A percentile compares a stretch with the other conserved stretches of the same genome.
Conservation (phyloP, 2,113 vertebrate species). For the Peromyscus polionotus region DNA sequence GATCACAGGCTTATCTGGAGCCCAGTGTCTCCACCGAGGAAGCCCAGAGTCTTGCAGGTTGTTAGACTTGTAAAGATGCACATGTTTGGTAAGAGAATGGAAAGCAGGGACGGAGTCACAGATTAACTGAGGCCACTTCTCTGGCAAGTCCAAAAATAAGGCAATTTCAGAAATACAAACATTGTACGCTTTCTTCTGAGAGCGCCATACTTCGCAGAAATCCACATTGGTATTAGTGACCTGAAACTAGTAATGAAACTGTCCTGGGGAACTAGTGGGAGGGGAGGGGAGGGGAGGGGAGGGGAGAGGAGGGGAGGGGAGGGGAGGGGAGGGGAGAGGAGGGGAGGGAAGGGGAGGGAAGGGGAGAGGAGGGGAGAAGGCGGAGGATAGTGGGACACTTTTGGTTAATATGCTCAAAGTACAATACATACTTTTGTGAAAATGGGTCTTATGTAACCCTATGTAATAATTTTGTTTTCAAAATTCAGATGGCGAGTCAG, state of each 20-base stretch:
- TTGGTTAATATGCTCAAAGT: not conserved
- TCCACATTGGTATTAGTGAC: no score
- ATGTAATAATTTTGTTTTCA: not conserved
- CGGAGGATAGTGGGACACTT: not conserved
- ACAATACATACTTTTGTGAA: not conserved
- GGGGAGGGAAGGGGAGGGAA: no score
- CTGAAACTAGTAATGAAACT: not conserved
- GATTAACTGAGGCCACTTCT: not conserved
- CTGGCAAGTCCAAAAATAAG: not conserved
- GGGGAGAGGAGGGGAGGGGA: no score
- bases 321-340: no score
- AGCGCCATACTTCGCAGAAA: not conserved
- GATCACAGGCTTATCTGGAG: slow-evolving; percentile 7
- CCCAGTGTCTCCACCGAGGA: not conserved
- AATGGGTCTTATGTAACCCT: not conserved
- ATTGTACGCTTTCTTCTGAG: not conserved
- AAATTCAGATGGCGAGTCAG: not conserved
- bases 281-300: no score
- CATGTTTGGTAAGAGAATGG: not conserved
- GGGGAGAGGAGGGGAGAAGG: no score
- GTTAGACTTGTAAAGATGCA: not conserved
- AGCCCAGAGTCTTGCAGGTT: not conserved
- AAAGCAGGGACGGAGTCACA: not conserved
- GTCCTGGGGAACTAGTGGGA: not conserved
- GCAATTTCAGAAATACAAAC: not conserved